Evolutionary conservation across 1,140 invertebrate species (phyloP).

Genomic region (Ceratina japonica): DNA sequence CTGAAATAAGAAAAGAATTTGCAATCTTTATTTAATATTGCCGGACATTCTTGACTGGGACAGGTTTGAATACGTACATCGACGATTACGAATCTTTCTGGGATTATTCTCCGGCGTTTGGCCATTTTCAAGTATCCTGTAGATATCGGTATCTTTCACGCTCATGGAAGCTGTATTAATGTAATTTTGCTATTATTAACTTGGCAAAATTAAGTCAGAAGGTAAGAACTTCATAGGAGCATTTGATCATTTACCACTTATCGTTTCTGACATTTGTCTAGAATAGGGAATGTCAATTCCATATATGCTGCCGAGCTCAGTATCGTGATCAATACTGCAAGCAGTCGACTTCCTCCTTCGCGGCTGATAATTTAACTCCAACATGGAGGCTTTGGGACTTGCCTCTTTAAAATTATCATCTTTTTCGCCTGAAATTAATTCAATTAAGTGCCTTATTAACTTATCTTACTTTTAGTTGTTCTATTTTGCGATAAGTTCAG

Average conservation of each 20-base stretch:
- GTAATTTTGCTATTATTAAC: background rate
- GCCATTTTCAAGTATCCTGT: background rate
- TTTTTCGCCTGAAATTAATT: slow-evolving; percentile 15
- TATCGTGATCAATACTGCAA: slow-evolving; percentile 67
- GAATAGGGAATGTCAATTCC: slow-evolving; percentile 63
- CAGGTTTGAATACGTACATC: background rate
- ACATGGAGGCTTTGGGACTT: background rate
- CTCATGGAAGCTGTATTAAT: background rate
- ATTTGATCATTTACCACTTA: slow-evolving; percentile 17
- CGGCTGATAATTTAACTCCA: background rate
- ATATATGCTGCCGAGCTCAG: slow-evolving; percentile 71
- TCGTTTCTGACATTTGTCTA: slow-evolving; percentile 33
- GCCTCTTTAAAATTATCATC: background rate
- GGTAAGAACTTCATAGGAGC: background rate
- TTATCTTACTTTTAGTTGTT: background rate
- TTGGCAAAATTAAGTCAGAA: background rate
- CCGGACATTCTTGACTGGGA: background rate
- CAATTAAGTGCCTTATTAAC: background rate
- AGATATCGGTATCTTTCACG: background rate
- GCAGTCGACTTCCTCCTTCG: slow-evolving; percentile 52
- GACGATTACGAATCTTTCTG: background rate
- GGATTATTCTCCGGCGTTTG: background rate
- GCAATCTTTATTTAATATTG: background rate
- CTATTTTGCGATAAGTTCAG: too few species aligned
- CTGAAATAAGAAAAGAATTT: slow-evolving; percentile 41